Conservation (phyloP, 2,797 vertebrate genomes). For the Acrossocheilus wenchowensis region DNA sequence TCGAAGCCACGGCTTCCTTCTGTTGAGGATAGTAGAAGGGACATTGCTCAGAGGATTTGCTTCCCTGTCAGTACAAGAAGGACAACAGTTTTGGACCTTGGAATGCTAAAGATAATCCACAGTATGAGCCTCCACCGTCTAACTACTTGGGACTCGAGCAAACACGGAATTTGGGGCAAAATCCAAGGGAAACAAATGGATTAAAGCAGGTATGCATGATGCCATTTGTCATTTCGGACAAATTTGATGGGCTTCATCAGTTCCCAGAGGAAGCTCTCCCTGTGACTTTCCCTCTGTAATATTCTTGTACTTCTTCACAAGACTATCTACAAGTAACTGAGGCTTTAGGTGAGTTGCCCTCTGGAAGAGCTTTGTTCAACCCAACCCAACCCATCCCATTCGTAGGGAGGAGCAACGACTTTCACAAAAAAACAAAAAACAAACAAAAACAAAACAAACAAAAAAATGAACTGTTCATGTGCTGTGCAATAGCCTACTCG, state of each 20-base stretch:
- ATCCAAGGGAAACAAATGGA: constrained; percentile 39
- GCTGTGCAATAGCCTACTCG: constrained; percentile 32
- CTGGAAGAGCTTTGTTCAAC: constrained; percentile 16
- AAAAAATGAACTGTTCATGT: background rate
- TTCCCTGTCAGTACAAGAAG: constrained; percentile 22
- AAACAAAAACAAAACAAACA: background rate
- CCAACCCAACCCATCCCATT: background rate
- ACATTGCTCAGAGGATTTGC: constrained; percentile 33
- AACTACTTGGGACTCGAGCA: background rate
- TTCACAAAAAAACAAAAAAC: constrained; percentile 14
- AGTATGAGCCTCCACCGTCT: background rate
- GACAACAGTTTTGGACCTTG: constrained; percentile 22
- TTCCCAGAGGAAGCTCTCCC: background rate
- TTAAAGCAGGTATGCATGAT: constrained; percentile 52
- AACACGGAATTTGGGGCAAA: constrained; percentile 23
- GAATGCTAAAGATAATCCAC: constrained; percentile 47
- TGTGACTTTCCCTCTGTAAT: constrained; percentile 24
- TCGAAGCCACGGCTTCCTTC: constrained; percentile 33
- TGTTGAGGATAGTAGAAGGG: constrained; percentile 2
- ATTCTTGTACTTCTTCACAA: constrained; percentile 6
- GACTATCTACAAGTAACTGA: constrained; percentile 9
- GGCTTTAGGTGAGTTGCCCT: constrained; percentile 28
- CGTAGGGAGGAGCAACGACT: constrained; percentile 20
- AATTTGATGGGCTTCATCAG: background rate
- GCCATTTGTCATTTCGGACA: constrained; percentile 50